Conservation (phyloP, 1,140 invertebrate genomes). For the Dolichoris vasculosae region DNA sequence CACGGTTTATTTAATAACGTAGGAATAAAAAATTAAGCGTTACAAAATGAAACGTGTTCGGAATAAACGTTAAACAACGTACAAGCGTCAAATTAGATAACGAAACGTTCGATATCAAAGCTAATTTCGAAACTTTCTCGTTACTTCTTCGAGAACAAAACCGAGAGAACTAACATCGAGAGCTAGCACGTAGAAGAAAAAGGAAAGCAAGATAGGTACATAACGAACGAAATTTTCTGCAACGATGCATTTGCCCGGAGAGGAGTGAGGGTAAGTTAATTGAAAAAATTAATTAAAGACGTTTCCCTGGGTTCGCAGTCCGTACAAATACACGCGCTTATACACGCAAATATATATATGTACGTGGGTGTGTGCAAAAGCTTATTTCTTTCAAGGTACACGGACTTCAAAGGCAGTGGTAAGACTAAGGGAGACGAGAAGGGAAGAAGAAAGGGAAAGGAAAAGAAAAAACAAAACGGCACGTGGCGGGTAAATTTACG, state of each 20-base stretch:
- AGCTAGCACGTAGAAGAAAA: background rate
- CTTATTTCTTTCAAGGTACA: constrained; percentile 9
- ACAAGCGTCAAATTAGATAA: background rate
- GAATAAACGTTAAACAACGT: background rate
- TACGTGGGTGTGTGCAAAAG: constrained; percentile 12
- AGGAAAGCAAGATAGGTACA: background rate
- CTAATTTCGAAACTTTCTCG: constrained; percentile 11
- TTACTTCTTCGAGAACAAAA: background rate
- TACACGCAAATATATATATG: no score
- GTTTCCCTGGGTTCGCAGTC: background rate
- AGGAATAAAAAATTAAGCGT: background rate
- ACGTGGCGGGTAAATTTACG: constrained; percentile 40
- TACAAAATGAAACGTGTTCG: background rate
- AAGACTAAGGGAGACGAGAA: background rate
- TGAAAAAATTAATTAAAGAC: constrained; percentile 55
- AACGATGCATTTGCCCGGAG: constrained; percentile 23
- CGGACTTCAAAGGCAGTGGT: constrained; percentile 24
- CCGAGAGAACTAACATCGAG: background rate
- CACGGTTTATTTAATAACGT: background rate
- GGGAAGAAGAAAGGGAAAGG: constrained; percentile 12
- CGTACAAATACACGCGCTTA: no score
- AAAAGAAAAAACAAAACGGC: background rate
- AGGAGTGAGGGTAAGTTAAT: constrained; percentile 37
- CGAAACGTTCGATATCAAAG: background rate
- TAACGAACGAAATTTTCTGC: constrained; percentile 40